Conservation (phyloP, 2,113 vertebrate species). For the Salvelinus fontinalis region DNA sequence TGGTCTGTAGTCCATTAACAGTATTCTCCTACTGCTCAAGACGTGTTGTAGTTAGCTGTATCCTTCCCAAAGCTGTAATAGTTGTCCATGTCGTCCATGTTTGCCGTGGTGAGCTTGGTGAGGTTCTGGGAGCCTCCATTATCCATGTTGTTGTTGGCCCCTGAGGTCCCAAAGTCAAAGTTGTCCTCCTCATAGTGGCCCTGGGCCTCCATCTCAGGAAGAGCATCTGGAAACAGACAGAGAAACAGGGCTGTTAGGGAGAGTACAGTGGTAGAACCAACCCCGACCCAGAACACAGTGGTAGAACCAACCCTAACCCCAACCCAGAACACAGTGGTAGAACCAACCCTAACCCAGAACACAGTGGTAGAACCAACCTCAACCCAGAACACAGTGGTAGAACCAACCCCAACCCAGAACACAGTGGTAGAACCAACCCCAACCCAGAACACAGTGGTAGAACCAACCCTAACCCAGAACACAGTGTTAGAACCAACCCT, state of each 20-base stretch:
- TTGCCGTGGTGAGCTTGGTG: slow-evolving; percentile 83
- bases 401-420: no score
- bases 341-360: no score
- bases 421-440: no score
- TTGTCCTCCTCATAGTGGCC: slow-evolving; percentile 90
- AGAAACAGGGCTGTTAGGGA: neutral
- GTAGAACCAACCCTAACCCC: no score
- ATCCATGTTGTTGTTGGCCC: slow-evolving; percentile 63
- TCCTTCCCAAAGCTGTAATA: slow-evolving; percentile 88
- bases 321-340: no score
- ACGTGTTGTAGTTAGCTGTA: slow-evolving; percentile 70
- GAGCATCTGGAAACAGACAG: slow-evolving; percentile 74
- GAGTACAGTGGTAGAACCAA: no score
- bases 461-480: no score
- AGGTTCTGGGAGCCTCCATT: slow-evolving; percentile 78
- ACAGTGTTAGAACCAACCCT: no score
- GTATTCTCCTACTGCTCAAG: slow-evolving; percentile 53
- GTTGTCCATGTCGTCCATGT: slow-evolving; percentile 93
- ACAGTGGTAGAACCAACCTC: no score
- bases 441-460: no score
- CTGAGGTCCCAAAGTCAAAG: slow-evolving; percentile 77
- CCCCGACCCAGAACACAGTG: no score
- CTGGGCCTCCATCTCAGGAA: slow-evolving; percentile 83
- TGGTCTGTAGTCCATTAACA: neutral
- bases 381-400: no score